Evolutionary conservation across 2,113 vertebrate genomes (phyloP).

Genomic region (Vidua chalybeata): DNA sequence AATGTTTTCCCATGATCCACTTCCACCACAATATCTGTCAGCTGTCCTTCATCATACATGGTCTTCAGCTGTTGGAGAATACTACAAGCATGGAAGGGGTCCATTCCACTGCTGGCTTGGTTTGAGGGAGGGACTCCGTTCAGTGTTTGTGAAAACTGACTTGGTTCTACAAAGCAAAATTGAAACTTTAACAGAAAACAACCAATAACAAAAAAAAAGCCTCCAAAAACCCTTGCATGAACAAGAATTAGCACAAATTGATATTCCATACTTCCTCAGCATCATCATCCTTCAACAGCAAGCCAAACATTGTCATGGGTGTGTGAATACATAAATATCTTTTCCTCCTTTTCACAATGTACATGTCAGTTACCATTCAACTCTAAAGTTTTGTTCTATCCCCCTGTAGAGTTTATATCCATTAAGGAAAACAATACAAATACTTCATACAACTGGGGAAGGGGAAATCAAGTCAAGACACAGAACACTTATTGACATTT

Average conservation of each 20-base stretch:
- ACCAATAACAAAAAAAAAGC: too few species aligned
- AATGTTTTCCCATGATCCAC: slow-evolving; percentile 97
- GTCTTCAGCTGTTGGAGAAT: slow-evolving; percentile 96
- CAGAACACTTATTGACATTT: background rate
- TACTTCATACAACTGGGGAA: background rate
- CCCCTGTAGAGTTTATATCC: background rate
- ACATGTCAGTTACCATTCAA: background rate
- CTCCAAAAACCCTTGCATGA: rapidly evolving
- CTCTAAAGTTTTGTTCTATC: background rate
- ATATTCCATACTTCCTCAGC: background rate
- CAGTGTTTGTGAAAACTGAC: slow-evolving; percentile 93
- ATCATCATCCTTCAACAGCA: background rate
- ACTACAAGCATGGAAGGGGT: slow-evolving; percentile 93
- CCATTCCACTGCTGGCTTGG: slow-evolving; percentile 85
- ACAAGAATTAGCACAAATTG: background rate
- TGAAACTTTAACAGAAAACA: background rate
- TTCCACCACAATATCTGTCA: slow-evolving; percentile 97
- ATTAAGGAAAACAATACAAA: background rate
- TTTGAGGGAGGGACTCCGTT: slow-evolving; percentile 88
- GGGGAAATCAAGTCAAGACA: background rate
- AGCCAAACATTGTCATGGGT: background rate
- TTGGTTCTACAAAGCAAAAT: slow-evolving; percentile 82
- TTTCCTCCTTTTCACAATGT: background rate
- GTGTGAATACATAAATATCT: background rate
- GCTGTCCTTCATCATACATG: slow-evolving; percentile 95